These are phyloP conservation scores for Drosophila cardini DNA, from an alignment of 1,140 invertebrate species.

Conservation along the genomic window DNA sequence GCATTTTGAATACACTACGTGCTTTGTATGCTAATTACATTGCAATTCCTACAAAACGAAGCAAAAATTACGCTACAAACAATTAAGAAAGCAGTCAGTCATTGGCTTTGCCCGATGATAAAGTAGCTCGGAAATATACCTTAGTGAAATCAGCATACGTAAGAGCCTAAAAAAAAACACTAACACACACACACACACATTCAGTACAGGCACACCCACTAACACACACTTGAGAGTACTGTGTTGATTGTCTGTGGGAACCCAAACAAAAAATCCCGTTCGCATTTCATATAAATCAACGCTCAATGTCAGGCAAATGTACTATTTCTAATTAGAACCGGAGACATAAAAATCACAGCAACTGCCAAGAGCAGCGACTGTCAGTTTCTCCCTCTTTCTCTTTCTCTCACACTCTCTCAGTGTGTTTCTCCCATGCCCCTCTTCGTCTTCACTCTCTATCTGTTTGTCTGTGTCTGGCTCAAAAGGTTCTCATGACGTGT, in stretches of 20 bases:
- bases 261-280: constrained; percentile 49
- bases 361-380: constrained; percentile 27
- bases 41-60: constrained; percentile 27
- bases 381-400: neutral
- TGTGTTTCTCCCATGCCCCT: neutral
- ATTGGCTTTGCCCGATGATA: constrained; percentile 45
- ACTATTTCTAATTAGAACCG: constrained; percentile 80
- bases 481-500: constrained; percentile 26
- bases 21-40: constrained; percentile 74
- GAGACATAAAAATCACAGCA: constrained; percentile 76
- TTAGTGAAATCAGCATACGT: constrained; percentile 4
- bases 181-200: neutral
- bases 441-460: neutral
- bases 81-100: constrained; percentile 58
- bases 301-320: constrained; percentile 73
- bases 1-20: constrained; percentile 64
- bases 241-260: constrained; percentile 67
- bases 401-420: neutral
- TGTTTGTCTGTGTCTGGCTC: constrained; percentile 3
- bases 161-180: constrained; percentile 15
- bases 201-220: neutral
- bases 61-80: constrained; percentile 53
- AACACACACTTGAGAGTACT: neutral
- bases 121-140: constrained; percentile 32
- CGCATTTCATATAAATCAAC: constrained; percentile 74